These are phyloP conservation scores for Pica pica DNA, from an alignment of 2,113 vertebrate species.

Conservation along the genomic window DNA sequence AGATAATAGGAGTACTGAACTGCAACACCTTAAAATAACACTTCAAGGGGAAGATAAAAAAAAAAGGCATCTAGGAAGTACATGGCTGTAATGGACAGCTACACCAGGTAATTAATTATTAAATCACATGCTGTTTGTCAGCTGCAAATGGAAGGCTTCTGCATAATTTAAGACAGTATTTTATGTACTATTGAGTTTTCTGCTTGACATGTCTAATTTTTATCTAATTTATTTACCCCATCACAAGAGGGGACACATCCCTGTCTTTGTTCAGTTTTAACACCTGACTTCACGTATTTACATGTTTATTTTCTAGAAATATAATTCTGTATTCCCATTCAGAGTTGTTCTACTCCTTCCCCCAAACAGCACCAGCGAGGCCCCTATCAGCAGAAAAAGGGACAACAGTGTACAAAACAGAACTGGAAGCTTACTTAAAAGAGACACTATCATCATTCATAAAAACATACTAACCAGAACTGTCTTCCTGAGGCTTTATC, in stretches of 20 bases:
- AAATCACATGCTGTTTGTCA: neutral
- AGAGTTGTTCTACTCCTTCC: neutral
- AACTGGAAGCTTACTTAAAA: neutral
- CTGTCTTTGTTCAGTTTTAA: neutral
- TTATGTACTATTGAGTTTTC: neutral
- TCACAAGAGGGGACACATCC: neutral
- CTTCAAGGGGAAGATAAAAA: neutral
- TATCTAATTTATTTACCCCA: neutral
- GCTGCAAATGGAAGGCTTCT: slow-evolving; percentile 27
- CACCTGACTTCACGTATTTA: neutral
- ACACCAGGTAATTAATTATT: slow-evolving; percentile 49
- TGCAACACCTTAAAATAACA: neutral
- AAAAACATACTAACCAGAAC: neutral
- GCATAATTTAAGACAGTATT: slow-evolving; percentile 18
- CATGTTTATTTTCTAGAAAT: neutral
- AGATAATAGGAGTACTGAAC: neutral
- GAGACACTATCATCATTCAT: neutral
- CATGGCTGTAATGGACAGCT: neutral
- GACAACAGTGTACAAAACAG: neutral
- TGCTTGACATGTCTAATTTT: neutral
- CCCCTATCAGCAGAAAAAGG: neutral
- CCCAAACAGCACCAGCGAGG: neutral
- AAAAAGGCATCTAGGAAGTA: neutral
- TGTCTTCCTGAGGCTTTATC: neutral
- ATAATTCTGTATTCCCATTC: neutral